Base-by-base conservation (phyloP, 1,140 invertebrate species). In the Hirudo medicinalis region DNA sequence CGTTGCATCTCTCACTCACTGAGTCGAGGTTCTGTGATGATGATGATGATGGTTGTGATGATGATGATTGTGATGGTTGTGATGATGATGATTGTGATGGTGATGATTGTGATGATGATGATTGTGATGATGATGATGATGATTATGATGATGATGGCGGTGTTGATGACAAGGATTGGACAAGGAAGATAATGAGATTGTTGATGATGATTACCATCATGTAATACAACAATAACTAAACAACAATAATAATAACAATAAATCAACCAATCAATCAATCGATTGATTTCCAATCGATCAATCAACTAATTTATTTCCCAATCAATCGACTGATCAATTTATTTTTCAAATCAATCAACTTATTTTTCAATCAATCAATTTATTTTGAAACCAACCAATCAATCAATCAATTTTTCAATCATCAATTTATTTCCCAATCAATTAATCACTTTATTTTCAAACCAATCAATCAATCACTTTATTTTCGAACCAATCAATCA, bases 1-100 rank as follows among this genome's bases (percentile, higher is more conserved):
- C 87, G 68, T 82, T 76, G 76, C 87, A 87, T 71, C 84, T 81
- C 27, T 79, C 76, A 27, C 82, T 78, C 66, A 88, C 79, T 17
- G 84, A 76, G 0, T 73, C 75, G 13, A 81, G 43, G 73, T 80
- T 77, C 83, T 84, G 32, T 6, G 75, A 19, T 22, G 15, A 22
- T 63, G 57, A 63, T 63, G 11, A 63, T 20, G 57, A 25, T 63
- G 22, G 19, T 63, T 3, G 22, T 25, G 29, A n/a, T 63, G 57
- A 25, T 25, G 22, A 63, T 25, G 57, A 63, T 22, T 2, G 19
- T 63, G 57, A 32, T 63, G 57, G 8, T 13, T 0, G 19, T 63
- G 57, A 22, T 22, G 22, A 32, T 63, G 19, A 11, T 63, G 22
- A 9, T 63, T 2, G 2, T 36, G 32, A 36, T 63, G 57, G 8